Evolutionary conservation across 2,888 invertebrate species (phyloP).

Genomic region (Petrolisthes manimaculis): DNA sequence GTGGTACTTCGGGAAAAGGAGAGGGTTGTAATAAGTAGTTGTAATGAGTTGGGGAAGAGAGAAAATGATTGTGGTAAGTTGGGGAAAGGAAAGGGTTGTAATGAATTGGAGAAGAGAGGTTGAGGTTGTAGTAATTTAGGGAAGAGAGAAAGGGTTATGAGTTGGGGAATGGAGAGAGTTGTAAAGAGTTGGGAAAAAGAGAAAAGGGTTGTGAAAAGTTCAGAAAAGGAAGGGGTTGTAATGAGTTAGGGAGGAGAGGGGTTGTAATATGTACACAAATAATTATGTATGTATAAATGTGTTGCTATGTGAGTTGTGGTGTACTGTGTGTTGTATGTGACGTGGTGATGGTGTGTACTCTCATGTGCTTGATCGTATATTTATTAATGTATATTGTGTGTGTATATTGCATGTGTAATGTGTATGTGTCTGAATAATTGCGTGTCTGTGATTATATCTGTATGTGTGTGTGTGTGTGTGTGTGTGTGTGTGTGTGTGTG

Average conservation of each 20-base stretch:
- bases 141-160: background rate
- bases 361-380: background rate
- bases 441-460: background rate
- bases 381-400: background rate
- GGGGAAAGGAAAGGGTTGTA: background rate
- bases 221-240: background rate
- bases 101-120: background rate
- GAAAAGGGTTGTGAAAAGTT: background rate
- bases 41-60: background rate
- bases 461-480: background rate
- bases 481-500: conserved; percentile 1
- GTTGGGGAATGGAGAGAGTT: background rate
- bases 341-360: no score
- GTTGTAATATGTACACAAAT: background rate
- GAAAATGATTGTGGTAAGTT: background rate
- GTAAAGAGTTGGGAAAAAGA: background rate
- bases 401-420: background rate
- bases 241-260: background rate
- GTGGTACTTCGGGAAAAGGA: no score
- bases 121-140: background rate
- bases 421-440: background rate
- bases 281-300: conserved; percentile 21
- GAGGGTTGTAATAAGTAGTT: background rate
- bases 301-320: conserved; percentile 21
- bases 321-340: conserved; percentile 10